phyloP scores from a whole-genome alignment of 2,888 invertebrate genomes.

The Dexiosoma caninum region DNA sequence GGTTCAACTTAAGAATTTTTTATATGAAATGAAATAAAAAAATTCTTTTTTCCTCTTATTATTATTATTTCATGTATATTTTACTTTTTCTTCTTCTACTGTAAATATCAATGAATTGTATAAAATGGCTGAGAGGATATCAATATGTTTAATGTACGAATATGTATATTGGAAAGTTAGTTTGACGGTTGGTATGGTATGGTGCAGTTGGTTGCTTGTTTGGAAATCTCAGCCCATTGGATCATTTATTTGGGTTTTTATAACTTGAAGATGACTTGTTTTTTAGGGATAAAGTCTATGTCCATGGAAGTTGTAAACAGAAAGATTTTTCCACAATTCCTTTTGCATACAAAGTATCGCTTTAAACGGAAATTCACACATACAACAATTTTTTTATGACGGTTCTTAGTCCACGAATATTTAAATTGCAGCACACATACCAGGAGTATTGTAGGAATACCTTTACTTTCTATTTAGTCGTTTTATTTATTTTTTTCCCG shows the following conservation, averaged over 20 bases:
- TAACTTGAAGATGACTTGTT: conserved; percentile 2
- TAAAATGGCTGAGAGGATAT: conserved; percentile 20
- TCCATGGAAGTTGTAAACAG: conserved; percentile 43
- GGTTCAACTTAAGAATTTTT: conserved; percentile 63
- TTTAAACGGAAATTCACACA: conserved; percentile 66
- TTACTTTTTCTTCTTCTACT: neutral
- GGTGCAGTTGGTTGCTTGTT: conserved; percentile 2
- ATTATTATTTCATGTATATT: neutral
- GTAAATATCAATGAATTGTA: conserved; percentile 30
- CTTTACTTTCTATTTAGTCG: conserved; percentile 52
- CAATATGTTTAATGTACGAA: conserved; percentile 56
- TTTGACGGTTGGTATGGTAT: neutral
- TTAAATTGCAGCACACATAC: neutral
- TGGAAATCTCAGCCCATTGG: neutral
- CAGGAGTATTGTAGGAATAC: conserved; percentile 7
- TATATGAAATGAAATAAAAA: too few relatives aligned
- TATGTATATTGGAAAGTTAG: conserved; percentile 36
- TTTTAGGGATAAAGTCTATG: neutral
- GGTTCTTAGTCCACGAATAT: conserved; percentile 3
- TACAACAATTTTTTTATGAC: conserved; percentile 38
- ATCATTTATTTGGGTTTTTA: conserved; percentile 28
- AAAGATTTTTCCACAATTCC: conserved; percentile 67
- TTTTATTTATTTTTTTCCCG: conserved; percentile 33
- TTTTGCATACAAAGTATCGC: conserved; percentile 75
- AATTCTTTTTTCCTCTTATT: neutral